Evolutionary conservation across 1,140 invertebrate genomes (phyloP), one percentile per base, ranked within the genome.

Genomic region (Zaprionus nigranus): DNA sequence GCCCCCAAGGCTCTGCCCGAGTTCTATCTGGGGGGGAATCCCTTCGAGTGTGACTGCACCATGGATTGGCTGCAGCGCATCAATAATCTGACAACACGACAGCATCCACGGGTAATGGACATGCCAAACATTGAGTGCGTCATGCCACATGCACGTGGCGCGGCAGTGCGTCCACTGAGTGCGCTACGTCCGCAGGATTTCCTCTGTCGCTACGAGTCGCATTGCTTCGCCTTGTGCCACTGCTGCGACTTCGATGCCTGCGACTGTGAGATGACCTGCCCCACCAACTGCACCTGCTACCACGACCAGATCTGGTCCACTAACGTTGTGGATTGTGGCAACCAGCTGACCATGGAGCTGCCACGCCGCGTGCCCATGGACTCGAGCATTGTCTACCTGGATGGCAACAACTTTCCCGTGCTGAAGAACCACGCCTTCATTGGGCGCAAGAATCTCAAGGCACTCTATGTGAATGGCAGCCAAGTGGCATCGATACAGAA

Each of bases 181-280:
- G 93, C 94, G 1, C 92, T 95, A 54, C 95, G 95, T 72, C 94
- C 96, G 1, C 95, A 96, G 81, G 96, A 98, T 84, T 98, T 98
- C 93, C 94, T 99, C 76, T 99, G 98, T 92, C 95, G 95, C 62
- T 99, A 99, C 93, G 96, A 97, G 81, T 97, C 97, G 38, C 98
- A 98, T 93, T 98, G 98, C 93, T 98, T 98, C 93, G 96, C 97
- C 17, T 93, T 98, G 54, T 99, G 98, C 91, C 97, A 98, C 82
- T 99, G 98, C 93, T 98, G 98, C 91, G 97, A 98, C 82, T 98
- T 98, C 91, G 97, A 98, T 91, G 97, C 97, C 56, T 99, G 98
- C 93, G 98, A 98, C 93, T 98, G 98, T 93, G 97, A 98, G 93
- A 98, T 98, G 97, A 98, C 96, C 4, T 99, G 97, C 86, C 98